Evolutionary conservation across 2,888 invertebrate species (phyloP).

Genomic region (Erebia palarica): DNA sequence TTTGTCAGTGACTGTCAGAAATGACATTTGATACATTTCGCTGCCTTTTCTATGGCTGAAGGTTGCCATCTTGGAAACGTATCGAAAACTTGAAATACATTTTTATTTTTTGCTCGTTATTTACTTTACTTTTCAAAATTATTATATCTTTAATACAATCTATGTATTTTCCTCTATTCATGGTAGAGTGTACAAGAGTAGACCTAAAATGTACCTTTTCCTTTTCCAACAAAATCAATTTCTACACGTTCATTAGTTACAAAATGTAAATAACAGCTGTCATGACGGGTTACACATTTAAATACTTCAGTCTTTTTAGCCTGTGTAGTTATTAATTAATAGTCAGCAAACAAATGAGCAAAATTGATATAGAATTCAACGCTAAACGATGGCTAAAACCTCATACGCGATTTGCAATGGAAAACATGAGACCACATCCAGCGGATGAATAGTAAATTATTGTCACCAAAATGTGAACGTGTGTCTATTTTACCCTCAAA

Average conservation of each 20-base stretch:
- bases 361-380: conserved; percentile 33
- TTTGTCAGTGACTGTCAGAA: no score
- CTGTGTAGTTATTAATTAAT: conserved; percentile 24
- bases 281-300: conserved; percentile 29
- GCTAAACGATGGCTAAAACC: conserved; percentile 32
- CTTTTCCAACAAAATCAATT: background rate
- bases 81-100: no score
- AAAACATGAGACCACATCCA: conserved; percentile 33
- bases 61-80: no score
- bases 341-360: conserved; percentile 29
- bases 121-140: no score
- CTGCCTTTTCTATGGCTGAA: no score
- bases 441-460: conserved; percentile 33
- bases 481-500: background rate
- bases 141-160: no score
- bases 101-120: no score
- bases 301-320: conserved; percentile 18
- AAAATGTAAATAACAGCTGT: conserved; percentile 20
- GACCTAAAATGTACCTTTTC: no score
- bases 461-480: conserved; percentile 23
- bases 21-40: no score
- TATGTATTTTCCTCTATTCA: no score
- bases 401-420: conserved; percentile 32
- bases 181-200: no score
- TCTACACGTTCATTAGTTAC: background rate